These are phyloP conservation scores for Oscheius sp. DNA, from an alignment of 1,140 invertebrate species.

Conservation along the genomic window DNA sequence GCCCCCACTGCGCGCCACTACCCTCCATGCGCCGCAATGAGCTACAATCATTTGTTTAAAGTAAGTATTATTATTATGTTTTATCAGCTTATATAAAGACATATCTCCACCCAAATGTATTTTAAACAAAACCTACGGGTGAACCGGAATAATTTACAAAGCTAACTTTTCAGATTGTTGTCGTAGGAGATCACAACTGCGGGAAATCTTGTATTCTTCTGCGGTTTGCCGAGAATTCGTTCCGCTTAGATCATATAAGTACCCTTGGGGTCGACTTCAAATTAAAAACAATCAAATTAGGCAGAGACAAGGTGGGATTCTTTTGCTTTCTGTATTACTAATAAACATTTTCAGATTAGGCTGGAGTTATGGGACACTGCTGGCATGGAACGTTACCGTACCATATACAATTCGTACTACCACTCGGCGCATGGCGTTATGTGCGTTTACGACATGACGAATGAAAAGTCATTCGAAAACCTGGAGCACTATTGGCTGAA, in stretches of 20 bases:
- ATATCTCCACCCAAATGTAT: no score
- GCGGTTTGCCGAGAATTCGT: constrained; percentile 58
- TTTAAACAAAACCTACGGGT: no score
- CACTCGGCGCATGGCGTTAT: constrained; percentile 60
- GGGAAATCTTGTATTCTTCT: constrained; percentile 59
- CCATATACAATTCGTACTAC: constrained; percentile 61
- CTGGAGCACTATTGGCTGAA: constrained; percentile 60
- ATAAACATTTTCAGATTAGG: constrained; percentile 23
- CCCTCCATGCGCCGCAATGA: constrained; percentile 43
- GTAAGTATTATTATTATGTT: constrained; percentile 10
- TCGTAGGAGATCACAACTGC: constrained; percentile 60
- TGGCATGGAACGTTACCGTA: constrained; percentile 59
- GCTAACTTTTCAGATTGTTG: constrained; percentile 57
- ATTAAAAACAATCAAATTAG: constrained; percentile 60
- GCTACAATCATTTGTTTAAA: constrained; percentile 61
- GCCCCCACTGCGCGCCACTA: not conserved
- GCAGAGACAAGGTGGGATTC: constrained; percentile 49
- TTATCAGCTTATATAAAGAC: no score
- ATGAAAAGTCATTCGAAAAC: constrained; percentile 60
- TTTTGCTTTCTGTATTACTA: not conserved
- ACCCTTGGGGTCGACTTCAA: constrained; percentile 60
- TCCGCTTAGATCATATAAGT: constrained; percentile 57
- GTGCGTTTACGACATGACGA: constrained; percentile 59
- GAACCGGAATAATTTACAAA: not conserved
- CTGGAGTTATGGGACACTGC: constrained; percentile 55